Evolutionary conservation across 2,797 vertebrate genomes (phyloP), one percentile per base, ranked within the genome.

Genomic region (Bovichtus diacanthus): DNA sequence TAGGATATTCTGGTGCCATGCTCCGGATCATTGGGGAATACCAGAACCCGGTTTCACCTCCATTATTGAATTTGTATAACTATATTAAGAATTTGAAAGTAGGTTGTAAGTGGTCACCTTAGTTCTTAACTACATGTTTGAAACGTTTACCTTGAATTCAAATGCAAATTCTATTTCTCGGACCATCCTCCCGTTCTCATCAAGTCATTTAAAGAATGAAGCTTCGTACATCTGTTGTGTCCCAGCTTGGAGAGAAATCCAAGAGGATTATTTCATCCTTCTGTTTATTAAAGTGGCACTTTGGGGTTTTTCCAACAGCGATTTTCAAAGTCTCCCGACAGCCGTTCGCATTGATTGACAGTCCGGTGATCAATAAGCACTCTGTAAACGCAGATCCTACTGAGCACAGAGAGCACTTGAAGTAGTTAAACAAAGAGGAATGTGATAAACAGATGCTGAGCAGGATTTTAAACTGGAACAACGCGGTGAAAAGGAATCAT

Each of bases 311-410:
- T 68, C 64, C 11, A 63, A 34, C 58, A 9, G 65, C 19, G 56
- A 47, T 31, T 75, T 31, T 75, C 46, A 11, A 49, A 59, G 47
- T 71, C 70, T 74, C 80, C 56, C 5, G 25, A 69, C 77, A 66
- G 82, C 75, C 51, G 77, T 61, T 87, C 39, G 18, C 74, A 61
- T 65, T 83, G 80, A 87, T 15, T 64, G 83, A 85, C 78, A 76
- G 53, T 6, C 34, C 18, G 36, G 2, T 54, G 62, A 85, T 88
- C 86, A 75, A 84, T 80, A 50, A 50, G 10, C 49, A 19, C 58
- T 58, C 51, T 38, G 49, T 53, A 41, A 47, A 66, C 25, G 60
- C 59, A n/a, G 25, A 27, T 60, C 56, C 10, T 5, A 6, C 34
- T 63, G 79, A 70, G 61, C 9, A 31, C 1, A 1, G 43, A 59